These are phyloP conservation scores for Elachura formosa DNA, from an alignment of 2,113 vertebrate genomes.

Conservation along the genomic window DNA sequence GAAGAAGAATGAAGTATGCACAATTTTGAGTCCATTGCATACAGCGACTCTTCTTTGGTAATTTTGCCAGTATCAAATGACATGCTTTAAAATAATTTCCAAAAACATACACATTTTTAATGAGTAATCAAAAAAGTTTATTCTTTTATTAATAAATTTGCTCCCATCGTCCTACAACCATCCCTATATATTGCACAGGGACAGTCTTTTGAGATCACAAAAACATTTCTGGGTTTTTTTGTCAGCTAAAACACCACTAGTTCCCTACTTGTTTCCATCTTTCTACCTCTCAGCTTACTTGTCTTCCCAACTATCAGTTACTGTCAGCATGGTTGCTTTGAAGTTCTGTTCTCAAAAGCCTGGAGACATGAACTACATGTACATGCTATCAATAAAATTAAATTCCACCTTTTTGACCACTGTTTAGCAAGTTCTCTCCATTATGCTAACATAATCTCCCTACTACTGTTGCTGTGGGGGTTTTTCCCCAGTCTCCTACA, in stretches of 20 bases:
- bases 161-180: not conserved
- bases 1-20: not conserved
- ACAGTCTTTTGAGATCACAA: not conserved
- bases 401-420: not conserved
- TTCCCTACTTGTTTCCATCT: not conserved
- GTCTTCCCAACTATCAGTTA: not conserved
- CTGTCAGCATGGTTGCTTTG: not conserved
- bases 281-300: not conserved
- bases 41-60: not conserved
- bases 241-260: not conserved
- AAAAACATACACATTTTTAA: not conserved
- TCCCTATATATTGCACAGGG: fast-evolving
- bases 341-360: not conserved
- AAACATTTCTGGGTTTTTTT: not conserved
- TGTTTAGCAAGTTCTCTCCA: not conserved
- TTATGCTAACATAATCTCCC: not conserved
- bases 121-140: not conserved
- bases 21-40: not conserved
- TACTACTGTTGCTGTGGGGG: not conserved
- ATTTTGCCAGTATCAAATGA: not conserved
- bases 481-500: not conserved
- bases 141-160: not conserved
- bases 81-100: not conserved
- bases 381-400: not conserved
- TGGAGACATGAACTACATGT: not conserved